Conservation (phyloP, 2,797 vertebrate species). For the Eulemur mongoz region DNA sequence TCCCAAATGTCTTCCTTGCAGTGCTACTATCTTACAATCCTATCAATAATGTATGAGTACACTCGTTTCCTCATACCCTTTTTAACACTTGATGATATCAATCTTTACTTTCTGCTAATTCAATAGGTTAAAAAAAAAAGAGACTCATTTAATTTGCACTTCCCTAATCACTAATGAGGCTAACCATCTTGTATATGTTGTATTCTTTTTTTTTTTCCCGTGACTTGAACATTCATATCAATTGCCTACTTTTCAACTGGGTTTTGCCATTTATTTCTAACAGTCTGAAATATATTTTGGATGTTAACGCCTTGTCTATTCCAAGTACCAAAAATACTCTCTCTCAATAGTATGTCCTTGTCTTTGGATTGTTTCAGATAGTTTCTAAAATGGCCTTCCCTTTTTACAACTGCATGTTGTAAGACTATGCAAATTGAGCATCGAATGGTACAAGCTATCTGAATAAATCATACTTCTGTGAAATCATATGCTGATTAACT, state of each 20-base stretch:
- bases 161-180: not conserved
- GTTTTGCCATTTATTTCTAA: not conserved
- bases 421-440: slow-evolving; percentile 22
- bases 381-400: slow-evolving; percentile 4
- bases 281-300: slow-evolving; percentile 44
- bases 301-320: slow-evolving; percentile 15
- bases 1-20: not conserved
- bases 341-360: not conserved
- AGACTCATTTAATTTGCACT: not conserved
- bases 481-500: slow-evolving; percentile 30
- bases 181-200: not conserved
- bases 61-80: not conserved
- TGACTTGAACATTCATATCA: not conserved
- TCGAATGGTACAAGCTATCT: not conserved
- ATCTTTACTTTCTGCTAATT: slow-evolving; percentile 27
- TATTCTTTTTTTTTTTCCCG: not conserved
- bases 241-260: not conserved
- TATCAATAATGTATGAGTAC: not conserved
- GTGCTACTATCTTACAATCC: not conserved
- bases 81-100: not conserved
- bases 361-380: slow-evolving; percentile 33
- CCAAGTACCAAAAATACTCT: slow-evolving; percentile 22
- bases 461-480: slow-evolving; percentile 44
- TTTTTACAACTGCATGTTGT: not conserved
- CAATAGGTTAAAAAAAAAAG: not conserved